Base-by-base conservation (phyloP, 2,797 vertebrate species). In the Chiloscyllium punctatum region DNA sequence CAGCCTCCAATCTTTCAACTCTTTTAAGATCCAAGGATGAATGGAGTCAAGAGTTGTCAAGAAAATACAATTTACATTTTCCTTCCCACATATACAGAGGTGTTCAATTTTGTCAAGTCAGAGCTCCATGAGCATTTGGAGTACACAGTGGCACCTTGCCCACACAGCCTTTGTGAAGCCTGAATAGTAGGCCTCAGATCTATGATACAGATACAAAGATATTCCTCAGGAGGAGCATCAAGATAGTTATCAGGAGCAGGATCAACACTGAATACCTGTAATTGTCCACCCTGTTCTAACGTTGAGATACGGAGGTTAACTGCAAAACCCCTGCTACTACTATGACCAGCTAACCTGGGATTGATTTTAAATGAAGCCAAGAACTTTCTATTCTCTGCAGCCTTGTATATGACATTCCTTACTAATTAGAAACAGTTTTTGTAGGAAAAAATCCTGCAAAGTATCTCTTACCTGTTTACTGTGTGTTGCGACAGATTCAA, bases 401-500 rank as follows among this genome's bases (percentile, higher is more conserved):
- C 90, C 66, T 37, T 69, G 42, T 48, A 23, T 68, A 3, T 21
- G 37, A 69, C n/a, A 68, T 37, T 8, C 18, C 25, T 69, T 69
- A 92, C 33, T 27, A 13, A 42, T 0, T 92, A 25, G n/a, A 92
- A 69, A 91, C 18, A 2, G 4, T 3, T 92, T 27, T 91, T 72
- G 42, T 72, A 11, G 9, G 27, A 51, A 86, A 53, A 57, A 69
- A 71, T 42, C 27, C 4, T 2, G 8, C 66, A n/a, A 21, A 91
- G n/a, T 91, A 30, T 88, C 95, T 96, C 97, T 96, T 97, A 99
- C 98, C 96, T 97, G 97, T 97, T 97, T 98, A 96, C 96, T 96
- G 62, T 97, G 97, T 0, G 97, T 97, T 82, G 97, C 96, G 96
- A 96, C 96, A 42, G 98, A 98, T 48, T 98, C 97, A 96, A 98